A percentile compares a stretch with the other conserved stretches of the same genome.
These are phyloP conservation scores for Drosophila varians DNA, from an alignment of 1,140 invertebrate genomes.

Conservation along the genomic window DNA sequence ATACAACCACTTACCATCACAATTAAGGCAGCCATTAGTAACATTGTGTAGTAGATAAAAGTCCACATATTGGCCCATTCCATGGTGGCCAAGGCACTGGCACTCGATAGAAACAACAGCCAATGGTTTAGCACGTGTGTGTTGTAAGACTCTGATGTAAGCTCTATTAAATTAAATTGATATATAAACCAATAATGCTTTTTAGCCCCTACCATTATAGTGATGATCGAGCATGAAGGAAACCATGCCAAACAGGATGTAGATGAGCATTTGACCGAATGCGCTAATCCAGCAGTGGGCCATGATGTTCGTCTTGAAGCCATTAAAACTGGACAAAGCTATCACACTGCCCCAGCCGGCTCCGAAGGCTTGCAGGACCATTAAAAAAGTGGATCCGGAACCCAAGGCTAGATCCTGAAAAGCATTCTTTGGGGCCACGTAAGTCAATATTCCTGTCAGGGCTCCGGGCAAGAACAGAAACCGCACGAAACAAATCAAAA, in stretches of 20 bases:
- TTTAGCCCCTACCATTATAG: constrained; percentile 21
- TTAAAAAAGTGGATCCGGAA: constrained; percentile 15
- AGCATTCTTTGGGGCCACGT: constrained; percentile 86
- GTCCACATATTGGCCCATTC: constrained; percentile 58
- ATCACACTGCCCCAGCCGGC: constrained; percentile 96
- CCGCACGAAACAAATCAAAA: constrained; percentile 50
- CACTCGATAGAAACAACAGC: constrained; percentile 56
- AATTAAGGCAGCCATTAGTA: constrained; percentile 42
- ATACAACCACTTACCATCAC: constrained; percentile 47
- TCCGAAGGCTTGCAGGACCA: constrained; percentile 86
- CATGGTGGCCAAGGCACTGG: constrained; percentile 39
- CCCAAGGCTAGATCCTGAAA: constrained; percentile 2
- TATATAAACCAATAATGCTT: neutral
- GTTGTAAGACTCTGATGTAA: neutral
- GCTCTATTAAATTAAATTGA: neutral
- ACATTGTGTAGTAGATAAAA: constrained; percentile 58
- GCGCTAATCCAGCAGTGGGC: constrained; percentile 66
- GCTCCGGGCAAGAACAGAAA: constrained; percentile 87
- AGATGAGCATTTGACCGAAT: constrained; percentile 59
- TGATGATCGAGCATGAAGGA: constrained; percentile 46
- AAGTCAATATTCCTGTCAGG: constrained; percentile 90
- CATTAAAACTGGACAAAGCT: constrained; percentile 95
- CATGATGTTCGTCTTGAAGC: constrained; percentile 90
- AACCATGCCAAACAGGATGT: constrained; percentile 59
- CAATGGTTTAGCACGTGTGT: constrained; percentile 34